A percentile compares a stretch with the other conserved stretches of the same genome.
These are phyloP conservation scores for Tribolium castaneum DNA, from an alignment of 1,140 invertebrate species.

Conservation along the genomic window DNA sequence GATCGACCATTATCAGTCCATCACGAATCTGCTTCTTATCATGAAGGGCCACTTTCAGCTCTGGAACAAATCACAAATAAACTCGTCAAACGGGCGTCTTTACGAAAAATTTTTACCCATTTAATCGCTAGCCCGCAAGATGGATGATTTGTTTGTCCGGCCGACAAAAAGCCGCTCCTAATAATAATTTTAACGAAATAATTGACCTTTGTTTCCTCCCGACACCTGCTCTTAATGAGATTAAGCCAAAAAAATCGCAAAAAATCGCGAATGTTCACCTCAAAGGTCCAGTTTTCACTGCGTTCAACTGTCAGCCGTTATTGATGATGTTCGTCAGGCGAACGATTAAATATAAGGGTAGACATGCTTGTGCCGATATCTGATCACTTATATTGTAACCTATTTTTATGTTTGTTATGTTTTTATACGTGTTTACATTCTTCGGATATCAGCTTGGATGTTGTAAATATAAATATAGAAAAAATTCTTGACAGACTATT, in stretches of 20 bases:
- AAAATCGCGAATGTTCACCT: conserved; percentile 23
- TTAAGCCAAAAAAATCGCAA: background rate
- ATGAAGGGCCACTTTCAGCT: conserved; percentile 39
- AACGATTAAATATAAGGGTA: conserved; percentile 53
- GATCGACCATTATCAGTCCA: conserved; percentile 53
- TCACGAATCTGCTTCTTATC: conserved; percentile 55
- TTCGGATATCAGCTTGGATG: conserved; percentile 2
- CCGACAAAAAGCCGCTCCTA: background rate
- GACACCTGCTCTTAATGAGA: conserved; percentile 14
- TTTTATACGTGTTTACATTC: conserved; percentile 32
- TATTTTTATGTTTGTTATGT: conserved; percentile 30
- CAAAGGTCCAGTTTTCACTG: conserved; percentile 41
- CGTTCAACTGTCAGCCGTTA: conserved; percentile 51
- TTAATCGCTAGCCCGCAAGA: background rate
- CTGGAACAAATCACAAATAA: conserved; percentile 46
- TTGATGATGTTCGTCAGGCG: conserved; percentile 52
- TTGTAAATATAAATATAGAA: conserved; percentile 14
- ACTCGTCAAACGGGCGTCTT: conserved; percentile 6
- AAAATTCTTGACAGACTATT: conserved; percentile 11
- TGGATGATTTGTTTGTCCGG: conserved; percentile 5
- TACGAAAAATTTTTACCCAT: background rate
- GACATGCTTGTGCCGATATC: conserved; percentile 48
- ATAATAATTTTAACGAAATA: conserved; percentile 17
- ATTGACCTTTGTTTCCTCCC: background rate
- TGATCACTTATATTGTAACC: conserved; percentile 43